Evolutionary conservation across 2,888 invertebrate genomes (phyloP).

Genomic region (Tholera decimalis): DNA sequence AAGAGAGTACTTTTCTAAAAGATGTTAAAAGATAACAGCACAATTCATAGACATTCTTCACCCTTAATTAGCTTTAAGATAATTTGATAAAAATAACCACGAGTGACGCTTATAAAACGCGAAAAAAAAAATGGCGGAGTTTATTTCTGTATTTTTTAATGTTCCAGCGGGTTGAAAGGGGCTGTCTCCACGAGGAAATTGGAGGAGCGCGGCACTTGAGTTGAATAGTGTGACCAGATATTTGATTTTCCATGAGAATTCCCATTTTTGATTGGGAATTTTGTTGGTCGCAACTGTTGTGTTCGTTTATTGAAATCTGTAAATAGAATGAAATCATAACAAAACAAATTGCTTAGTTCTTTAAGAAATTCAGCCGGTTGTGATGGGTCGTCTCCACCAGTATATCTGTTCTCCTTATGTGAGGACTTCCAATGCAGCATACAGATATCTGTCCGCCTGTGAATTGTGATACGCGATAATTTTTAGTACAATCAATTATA

Average conservation of each 20-base stretch:
- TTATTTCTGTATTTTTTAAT: conserved; percentile 70
- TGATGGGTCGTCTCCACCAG: too few relatives aligned
- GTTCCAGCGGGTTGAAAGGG: conserved; percentile 69
- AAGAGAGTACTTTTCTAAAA: conserved; percentile 35
- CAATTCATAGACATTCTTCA: conserved; percentile 55
- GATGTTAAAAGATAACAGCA: conserved; percentile 51
- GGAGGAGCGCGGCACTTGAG: conserved; percentile 70
- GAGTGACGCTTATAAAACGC: conserved; percentile 57
- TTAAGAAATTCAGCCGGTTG: too few relatives aligned
- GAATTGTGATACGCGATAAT: too few relatives aligned
- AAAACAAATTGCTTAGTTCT: not conserved
- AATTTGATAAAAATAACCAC: conserved; percentile 69
- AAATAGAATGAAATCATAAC: not conserved
- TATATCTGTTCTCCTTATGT: too few relatives aligned
- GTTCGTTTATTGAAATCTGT: not conserved
- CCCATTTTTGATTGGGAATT: not conserved
- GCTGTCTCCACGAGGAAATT: conserved; percentile 76
- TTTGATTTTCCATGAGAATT: conserved; percentile 24
- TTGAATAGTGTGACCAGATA: conserved; percentile 60
- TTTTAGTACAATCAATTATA: too few relatives aligned
- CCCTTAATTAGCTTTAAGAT: conserved; percentile 69
- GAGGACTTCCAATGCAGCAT: too few relatives aligned
- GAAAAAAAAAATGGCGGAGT: conserved; percentile 49
- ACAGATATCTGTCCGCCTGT: too few relatives aligned
- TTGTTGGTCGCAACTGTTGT: not conserved